These are phyloP conservation scores for Glareola pratincola DNA, from an alignment of 2,113 vertebrate species.

Conservation along the genomic window DNA sequence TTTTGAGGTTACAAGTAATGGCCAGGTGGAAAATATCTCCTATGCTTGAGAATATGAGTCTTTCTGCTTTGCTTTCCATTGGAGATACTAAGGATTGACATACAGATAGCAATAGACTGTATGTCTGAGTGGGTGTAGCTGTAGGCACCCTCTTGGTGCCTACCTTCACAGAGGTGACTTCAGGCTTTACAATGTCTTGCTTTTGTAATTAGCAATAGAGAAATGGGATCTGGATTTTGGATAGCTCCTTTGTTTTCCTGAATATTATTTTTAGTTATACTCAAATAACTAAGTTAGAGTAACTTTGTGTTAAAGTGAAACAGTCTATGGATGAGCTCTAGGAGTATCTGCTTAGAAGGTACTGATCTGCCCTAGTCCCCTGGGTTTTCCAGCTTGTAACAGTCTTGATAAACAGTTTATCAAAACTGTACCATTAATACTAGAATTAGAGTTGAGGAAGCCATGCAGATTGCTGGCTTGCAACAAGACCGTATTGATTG, in stretches of 20 bases:
- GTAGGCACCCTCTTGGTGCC: not conserved
- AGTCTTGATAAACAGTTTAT: not conserved
- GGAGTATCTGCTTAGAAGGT: not conserved
- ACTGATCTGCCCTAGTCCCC: not conserved
- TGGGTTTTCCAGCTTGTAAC: not conserved
- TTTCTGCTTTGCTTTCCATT: not conserved
- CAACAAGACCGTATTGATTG: not conserved
- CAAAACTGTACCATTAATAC: not conserved
- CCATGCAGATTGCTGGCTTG: not conserved
- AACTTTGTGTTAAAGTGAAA: not conserved
- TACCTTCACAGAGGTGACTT: not conserved
- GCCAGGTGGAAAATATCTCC: not conserved
- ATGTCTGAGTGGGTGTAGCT: fast-evolving
- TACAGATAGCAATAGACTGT: not conserved
- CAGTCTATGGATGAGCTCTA: not conserved
- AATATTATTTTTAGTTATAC: not conserved
- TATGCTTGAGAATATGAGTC: not conserved
- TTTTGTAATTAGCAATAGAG: not conserved
- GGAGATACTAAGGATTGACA: not conserved
- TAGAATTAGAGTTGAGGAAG: not conserved
- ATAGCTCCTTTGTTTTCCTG: not conserved
- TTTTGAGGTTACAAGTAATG: not conserved
- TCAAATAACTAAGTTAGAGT: not conserved
- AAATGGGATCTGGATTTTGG: not conserved
- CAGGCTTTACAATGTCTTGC: not conserved